Percentiles rank a stretch among this genome's conserved stretches.
Evolutionary conservation across 1,140 invertebrate species (phyloP).

Genomic region (Drosophila tropicalis): DNA sequence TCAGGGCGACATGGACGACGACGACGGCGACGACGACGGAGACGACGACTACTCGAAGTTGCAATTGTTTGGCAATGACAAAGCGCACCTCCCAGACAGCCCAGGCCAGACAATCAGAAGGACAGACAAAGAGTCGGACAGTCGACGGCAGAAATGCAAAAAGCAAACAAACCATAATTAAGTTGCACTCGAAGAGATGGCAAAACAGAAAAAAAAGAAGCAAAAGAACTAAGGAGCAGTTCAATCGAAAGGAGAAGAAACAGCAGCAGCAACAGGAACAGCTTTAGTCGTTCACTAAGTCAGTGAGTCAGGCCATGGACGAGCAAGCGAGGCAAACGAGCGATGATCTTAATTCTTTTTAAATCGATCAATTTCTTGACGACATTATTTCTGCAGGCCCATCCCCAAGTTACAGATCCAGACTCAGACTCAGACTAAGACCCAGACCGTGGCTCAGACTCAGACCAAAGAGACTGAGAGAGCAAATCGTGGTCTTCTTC

Average conservation of each 20-base stretch:
- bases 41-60: conserved; percentile 36
- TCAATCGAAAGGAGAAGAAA: conserved; percentile 7
- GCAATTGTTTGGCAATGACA: conserved; percentile 81
- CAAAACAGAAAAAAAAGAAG: neutral
- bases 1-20: conserved; percentile 58
- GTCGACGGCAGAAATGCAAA: conserved; percentile 20
- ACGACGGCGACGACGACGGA: conserved; percentile 38
- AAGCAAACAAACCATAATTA: conserved; percentile 82
- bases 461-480: conserved; percentile 1
- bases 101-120: conserved; percentile 23
- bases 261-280: conserved; percentile 27
- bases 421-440: conserved; percentile 31
- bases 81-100: conserved; percentile 76
- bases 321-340: conserved; percentile 19
- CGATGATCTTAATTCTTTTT: conserved; percentile 82
- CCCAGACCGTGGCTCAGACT: neutral
- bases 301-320: conserved; percentile 68
- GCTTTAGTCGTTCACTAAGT: conserved; percentile 76
- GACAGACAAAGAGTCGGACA: conserved; percentile 24
- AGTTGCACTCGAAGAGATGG: conserved; percentile 63
- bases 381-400: conserved; percentile 70
- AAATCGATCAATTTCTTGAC: conserved; percentile 81
- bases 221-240: conserved; percentile 1
- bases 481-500: conserved; percentile 44
- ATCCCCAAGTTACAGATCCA: conserved; percentile 21